Conservation (phyloP, 2,888 invertebrate genomes). For the Pyrocoelia pectoralis region DNA sequence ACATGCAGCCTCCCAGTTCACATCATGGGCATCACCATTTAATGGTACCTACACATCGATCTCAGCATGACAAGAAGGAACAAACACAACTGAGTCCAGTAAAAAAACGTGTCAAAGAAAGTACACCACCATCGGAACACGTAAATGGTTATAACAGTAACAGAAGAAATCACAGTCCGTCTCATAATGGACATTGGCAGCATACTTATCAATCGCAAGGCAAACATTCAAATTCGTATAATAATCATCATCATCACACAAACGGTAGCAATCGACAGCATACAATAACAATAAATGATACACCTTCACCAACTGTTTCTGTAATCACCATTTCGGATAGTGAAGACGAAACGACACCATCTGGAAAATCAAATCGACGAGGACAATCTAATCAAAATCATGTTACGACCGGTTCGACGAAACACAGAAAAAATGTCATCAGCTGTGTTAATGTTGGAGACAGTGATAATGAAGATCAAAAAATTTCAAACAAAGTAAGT, state of each 20-base stretch:
- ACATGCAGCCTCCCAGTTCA: slow-evolving; percentile 63
- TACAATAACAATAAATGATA: slow-evolving; percentile 94
- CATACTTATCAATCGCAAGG: slow-evolving; percentile 43
- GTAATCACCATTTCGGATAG: slow-evolving; percentile 97
- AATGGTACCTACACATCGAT: slow-evolving; percentile 58
- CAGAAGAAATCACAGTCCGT: slow-evolving; percentile 55
- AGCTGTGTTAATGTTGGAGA: slow-evolving; percentile 82
- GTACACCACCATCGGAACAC: slow-evolving; percentile 80
- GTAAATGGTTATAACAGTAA: slow-evolving; percentile 42
- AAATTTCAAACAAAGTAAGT: slow-evolving; percentile 60
- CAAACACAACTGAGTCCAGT: slow-evolving; percentile 93
- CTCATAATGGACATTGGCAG: slow-evolving; percentile 58
- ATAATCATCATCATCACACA: slow-evolving; percentile 54
- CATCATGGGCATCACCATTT: slow-evolving; percentile 52
- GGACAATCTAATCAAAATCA: slow-evolving; percentile 56
- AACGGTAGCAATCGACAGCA: slow-evolving; percentile 68
- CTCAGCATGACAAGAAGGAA: slow-evolving; percentile 78
- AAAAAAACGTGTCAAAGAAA: slow-evolving; percentile 96
- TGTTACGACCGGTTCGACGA: slow-evolving; percentile 16
- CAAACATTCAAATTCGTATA: slow-evolving; percentile 36
- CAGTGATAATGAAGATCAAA: slow-evolving; percentile 74
- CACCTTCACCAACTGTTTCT: slow-evolving; percentile 93
- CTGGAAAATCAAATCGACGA: slow-evolving; percentile 55
- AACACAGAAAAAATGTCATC: slow-evolving; percentile 75
- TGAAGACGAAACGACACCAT: slow-evolving; percentile 76